Conservation (phyloP, 2,797 vertebrate genomes). For the Vultur gryphus region DNA sequence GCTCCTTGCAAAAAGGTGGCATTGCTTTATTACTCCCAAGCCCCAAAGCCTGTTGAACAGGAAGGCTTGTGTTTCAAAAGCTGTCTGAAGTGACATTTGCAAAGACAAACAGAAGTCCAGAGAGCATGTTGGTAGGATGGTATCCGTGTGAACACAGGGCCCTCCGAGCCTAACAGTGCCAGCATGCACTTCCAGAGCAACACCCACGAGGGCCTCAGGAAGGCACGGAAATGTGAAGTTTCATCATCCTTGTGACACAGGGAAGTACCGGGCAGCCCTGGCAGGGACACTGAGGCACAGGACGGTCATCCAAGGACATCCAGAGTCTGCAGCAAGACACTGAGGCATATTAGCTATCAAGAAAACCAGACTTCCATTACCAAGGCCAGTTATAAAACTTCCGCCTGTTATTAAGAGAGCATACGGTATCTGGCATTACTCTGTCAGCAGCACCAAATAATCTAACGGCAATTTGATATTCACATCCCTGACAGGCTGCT, state of each 20-base stretch:
- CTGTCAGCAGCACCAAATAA: constrained; percentile 34
- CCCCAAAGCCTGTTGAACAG: neutral
- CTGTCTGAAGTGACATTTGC: neutral
- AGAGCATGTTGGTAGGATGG: fast-evolving
- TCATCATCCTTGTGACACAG: neutral
- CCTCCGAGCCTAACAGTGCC: neutral
- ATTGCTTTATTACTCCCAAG: neutral
- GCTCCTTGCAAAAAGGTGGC: neutral
- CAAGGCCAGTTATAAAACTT: neutral
- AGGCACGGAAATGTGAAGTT: neutral
- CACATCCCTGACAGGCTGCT: neutral
- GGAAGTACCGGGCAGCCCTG: neutral
- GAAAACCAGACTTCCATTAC: neutral
- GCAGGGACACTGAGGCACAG: constrained; percentile 23
- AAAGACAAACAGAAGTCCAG: neutral
- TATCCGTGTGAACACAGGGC: neutral
- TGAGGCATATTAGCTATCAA: neutral
- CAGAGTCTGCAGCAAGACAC: neutral
- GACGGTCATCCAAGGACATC: constrained; percentile 45
- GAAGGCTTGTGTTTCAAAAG: neutral
- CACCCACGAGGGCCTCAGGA: constrained; percentile 5
- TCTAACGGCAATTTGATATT: neutral
- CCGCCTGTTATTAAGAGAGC: neutral
- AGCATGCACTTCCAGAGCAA: neutral
- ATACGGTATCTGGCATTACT: neutral